Base-by-base conservation (phyloP, 2,797 vertebrate genomes). In the Lateolabrax maculatus region DNA sequence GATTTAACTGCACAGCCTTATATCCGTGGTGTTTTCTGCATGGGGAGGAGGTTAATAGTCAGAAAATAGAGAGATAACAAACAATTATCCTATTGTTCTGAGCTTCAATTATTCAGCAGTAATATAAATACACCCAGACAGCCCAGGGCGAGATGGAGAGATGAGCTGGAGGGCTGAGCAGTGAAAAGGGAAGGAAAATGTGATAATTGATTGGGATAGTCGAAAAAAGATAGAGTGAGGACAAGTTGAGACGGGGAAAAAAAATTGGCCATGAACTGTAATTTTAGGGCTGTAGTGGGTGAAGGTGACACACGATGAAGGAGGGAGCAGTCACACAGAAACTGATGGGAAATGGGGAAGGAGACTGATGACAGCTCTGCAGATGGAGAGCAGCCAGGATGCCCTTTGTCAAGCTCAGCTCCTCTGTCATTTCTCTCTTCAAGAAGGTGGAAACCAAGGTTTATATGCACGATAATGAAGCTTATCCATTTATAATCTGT, bases 81-180 rank as follows among this genome's bases (percentile, higher is more conserved):
- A 64, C 73, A 81, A 87, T 85, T 78, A 83, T 83, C 75, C n/a
- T n/a, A n/a, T 73, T 73, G 60, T 2, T 23, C 57, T 62, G 52
- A 34, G 63, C 74, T 85, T 90, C 60, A 86, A 66, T 89, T 87
- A 86, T 88, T 91, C 53, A 85, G 72, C 69, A 52, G 37, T 16
- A 70, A 79, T 84, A 80, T 81, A 80, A 80, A 87, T 85, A 73
- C 79, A 73, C 71, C 71, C 75, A 67, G 56, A 72, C 75, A 62
- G 66, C 46, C 31, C 51, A 52, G 62, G 71, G 58, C 78, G 64
- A 52, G 60, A 41, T 2, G 6, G 49, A 37, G 36, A n/a, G 39
- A 60, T 49, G 57, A 49, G 29, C 9, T 29, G 56, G 36, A 68
- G 25, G 51, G 65, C 48, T 37, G 64, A 44, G 49, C 29, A 44